A percentile compares a stretch with the other conserved stretches of the same genome.
Conservation (phyloP, 2,113 vertebrate species). For the Tricholaema leucomelas region DNA sequence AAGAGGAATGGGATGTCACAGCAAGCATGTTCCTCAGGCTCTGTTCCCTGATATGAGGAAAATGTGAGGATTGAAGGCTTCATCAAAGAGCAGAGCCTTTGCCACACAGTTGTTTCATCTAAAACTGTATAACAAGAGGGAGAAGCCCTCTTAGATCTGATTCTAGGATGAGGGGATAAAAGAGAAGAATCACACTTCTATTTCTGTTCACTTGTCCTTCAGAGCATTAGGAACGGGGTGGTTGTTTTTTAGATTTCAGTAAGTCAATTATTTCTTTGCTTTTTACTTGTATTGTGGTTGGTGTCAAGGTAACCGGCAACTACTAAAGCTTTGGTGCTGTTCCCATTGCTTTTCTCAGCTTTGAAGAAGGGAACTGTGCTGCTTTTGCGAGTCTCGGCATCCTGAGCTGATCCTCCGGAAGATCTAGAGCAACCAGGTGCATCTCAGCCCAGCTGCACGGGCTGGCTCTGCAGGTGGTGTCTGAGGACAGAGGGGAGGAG, state of each 20-base stretch:
- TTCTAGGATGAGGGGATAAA: neutral
- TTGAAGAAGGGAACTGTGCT: neutral
- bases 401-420: neutral
- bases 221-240: neutral
- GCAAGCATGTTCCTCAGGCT: neutral
- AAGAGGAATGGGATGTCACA: neutral
- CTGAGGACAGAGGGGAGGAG: neutral
- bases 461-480: neutral
- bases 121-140: neutral
- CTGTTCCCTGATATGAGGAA: neutral
- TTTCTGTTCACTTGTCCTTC: slow-evolving; percentile 33
- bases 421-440: neutral
- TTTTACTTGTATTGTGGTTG: neutral
- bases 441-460: neutral
- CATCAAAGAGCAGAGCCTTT: neutral
- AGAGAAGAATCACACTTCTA: slow-evolving; percentile 10
- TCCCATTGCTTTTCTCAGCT: neutral
- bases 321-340: neutral
- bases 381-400: neutral
- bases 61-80: neutral
- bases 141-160: neutral
- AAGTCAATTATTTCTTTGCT: slow-evolving; percentile 34
- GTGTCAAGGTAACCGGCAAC: neutral
- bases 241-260: neutral
- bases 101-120: neutral